Conservation (phyloP, 1,140 invertebrate genomes). For the Ericerus pela region DNA sequence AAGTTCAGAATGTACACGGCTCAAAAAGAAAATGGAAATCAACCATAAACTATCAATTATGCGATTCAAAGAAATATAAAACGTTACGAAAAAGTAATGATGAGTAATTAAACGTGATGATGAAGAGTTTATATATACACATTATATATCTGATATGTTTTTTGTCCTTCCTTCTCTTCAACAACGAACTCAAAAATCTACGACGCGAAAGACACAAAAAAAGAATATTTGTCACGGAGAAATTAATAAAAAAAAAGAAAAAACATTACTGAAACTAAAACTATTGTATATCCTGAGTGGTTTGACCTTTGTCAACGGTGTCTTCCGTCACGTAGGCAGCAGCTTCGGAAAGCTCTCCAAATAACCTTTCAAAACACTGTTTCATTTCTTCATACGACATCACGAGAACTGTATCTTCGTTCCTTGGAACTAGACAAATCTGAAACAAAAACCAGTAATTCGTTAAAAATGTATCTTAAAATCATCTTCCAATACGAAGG, state of each 20-base stretch:
- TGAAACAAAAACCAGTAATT: too few species aligned
- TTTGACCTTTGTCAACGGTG: neutral
- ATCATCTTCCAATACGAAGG: too few species aligned
- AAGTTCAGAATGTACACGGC: too few species aligned
- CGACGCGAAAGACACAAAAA: neutral
- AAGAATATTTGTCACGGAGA: neutral
- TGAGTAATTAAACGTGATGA: too few species aligned
- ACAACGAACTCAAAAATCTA: neutral
- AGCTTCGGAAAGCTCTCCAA: slow-evolving; percentile 59
- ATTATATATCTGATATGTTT: slow-evolving; percentile 3
- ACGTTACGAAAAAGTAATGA: too few species aligned
- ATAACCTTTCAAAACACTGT: slow-evolving; percentile 83
- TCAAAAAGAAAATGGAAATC: too few species aligned
- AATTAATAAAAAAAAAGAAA: neutral
- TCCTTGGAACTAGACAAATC: slow-evolving; percentile 88
- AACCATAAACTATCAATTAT: too few species aligned
- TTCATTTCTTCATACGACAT: slow-evolving; percentile 89
- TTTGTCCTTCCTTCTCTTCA: neutral
- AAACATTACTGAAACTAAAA: neutral
- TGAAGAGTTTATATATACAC: too few species aligned
- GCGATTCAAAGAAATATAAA: too few species aligned
- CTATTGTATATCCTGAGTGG: neutral
- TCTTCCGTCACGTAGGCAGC: slow-evolving; percentile 25
- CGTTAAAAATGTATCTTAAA: too few species aligned
- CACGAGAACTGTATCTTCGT: slow-evolving; percentile 88